Conservation (phyloP, 1,140 invertebrate species). For the Drosophila melanogaster region Release_6_plus_ISO1_MT NT_033777.3:24835001-24835500, state of each 20-base stretch:
- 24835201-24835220: slow-evolving; percentile 53
- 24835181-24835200: slow-evolving; percentile 57
- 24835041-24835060: slow-evolving; percentile 18
- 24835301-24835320: slow-evolving; percentile 36
- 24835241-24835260: slow-evolving; percentile 5
- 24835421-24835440: slow-evolving; percentile 67
- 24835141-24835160: slow-evolving; percentile 26
- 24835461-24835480: slow-evolving; percentile 65
- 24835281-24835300: slow-evolving; percentile 62
- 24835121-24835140: slow-evolving; percentile 9
- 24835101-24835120: slow-evolving; percentile 2
- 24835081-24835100: background rate
- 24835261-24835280: background rate
- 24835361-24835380: slow-evolving; percentile 22
- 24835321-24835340: slow-evolving; percentile 64
- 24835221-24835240: slow-evolving; percentile 13
- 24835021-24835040: slow-evolving; percentile 31
- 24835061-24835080: slow-evolving; percentile 19
- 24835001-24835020: slow-evolving; percentile 32
- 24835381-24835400: background rate
- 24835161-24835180: slow-evolving; percentile 50
- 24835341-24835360: slow-evolving; percentile 6
- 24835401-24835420: slow-evolving; percentile 50
- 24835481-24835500: slow-evolving; percentile 74
- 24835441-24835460: slow-evolving; percentile 42